These are phyloP conservation scores for Megastigmus dorsalis DNA, from an alignment of 2,888 invertebrate genomes.

Conservation along the genomic window DNA sequence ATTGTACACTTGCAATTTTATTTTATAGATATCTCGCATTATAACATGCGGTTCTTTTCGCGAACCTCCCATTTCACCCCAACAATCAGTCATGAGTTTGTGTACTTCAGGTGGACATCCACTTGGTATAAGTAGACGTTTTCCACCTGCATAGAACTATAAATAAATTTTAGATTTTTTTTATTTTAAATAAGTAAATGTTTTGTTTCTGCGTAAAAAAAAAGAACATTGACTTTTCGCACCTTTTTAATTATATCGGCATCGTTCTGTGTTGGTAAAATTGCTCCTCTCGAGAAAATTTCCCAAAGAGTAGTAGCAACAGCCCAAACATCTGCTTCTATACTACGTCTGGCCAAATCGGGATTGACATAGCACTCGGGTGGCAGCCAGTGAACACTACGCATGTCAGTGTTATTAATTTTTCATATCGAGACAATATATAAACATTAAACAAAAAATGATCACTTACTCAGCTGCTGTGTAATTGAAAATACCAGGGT, in stretches of 20 bases:
- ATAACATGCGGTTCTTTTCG: slow-evolving; percentile 89
- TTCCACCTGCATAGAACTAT: slow-evolving; percentile 82
- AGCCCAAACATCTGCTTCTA: slow-evolving; percentile 91
- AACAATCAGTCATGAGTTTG: slow-evolving; percentile 86
- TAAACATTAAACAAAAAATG: slow-evolving; percentile 1
- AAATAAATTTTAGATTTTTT: slow-evolving; percentile 51
- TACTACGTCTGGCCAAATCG: slow-evolving; percentile 80
- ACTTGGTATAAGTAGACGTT: slow-evolving; percentile 80
- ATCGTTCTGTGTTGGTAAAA: slow-evolving; percentile 70
- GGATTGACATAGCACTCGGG: slow-evolving; percentile 86
- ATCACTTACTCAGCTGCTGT: slow-evolving; percentile 78
- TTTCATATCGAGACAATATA: slow-evolving; percentile 26
- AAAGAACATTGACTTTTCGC: background rate
- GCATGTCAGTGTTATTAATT: background rate
- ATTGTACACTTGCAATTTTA: slow-evolving; percentile 83
- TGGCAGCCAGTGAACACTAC: slow-evolving; percentile 92
- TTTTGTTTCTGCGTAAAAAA: too few species aligned
- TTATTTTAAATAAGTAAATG: too few species aligned
- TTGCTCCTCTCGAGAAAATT: slow-evolving; percentile 87
- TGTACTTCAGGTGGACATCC: slow-evolving; percentile 86
- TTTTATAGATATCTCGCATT: slow-evolving; percentile 89
- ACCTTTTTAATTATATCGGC: slow-evolving; percentile 72
- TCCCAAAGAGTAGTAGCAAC: slow-evolving; percentile 95
- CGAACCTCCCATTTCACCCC: slow-evolving; percentile 83
- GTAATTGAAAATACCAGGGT: slow-evolving; percentile 82